These are phyloP conservation scores for Pardalotus punctatus DNA, from an alignment of 2,113 vertebrate genomes.

Conservation along the genomic window DNA sequence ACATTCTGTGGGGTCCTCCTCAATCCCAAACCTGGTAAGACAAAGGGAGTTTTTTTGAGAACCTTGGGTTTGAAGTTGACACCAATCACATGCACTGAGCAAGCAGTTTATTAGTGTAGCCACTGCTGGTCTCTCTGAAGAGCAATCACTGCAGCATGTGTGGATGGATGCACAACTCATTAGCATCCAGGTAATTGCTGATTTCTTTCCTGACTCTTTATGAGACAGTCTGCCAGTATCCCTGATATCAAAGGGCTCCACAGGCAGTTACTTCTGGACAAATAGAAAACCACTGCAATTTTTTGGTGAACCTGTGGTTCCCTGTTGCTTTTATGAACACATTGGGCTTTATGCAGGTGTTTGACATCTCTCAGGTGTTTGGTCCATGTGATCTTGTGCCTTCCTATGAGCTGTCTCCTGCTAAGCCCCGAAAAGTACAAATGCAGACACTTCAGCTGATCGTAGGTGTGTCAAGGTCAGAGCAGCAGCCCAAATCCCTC, in stretches of 20 bases:
- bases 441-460: neutral
- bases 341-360: neutral
- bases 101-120: neutral
- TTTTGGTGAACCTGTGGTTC: neutral
- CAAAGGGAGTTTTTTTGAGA: neutral
- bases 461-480: neutral
- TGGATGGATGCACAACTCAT: neutral
- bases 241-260: neutral
- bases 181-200: neutral
- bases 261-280: neutral
- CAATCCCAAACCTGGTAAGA: neutral
- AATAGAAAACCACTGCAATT: neutral
- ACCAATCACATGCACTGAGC: neutral
- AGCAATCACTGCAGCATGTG: neutral
- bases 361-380: neutral
- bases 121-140: neutral
- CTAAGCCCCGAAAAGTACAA: neutral
- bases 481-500: neutral
- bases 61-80: neutral
- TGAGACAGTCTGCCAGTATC: neutral
- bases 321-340: neutral
- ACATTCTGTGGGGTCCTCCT: neutral
- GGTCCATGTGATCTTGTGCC: neutral
- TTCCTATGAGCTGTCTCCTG: neutral
- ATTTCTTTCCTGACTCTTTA: neutral